Percentiles rank a stretch among this genome's conserved stretches.
Evolutionary conservation across 2,797 vertebrate species (phyloP).

Genomic region (Smutsia gigantea): DNA sequence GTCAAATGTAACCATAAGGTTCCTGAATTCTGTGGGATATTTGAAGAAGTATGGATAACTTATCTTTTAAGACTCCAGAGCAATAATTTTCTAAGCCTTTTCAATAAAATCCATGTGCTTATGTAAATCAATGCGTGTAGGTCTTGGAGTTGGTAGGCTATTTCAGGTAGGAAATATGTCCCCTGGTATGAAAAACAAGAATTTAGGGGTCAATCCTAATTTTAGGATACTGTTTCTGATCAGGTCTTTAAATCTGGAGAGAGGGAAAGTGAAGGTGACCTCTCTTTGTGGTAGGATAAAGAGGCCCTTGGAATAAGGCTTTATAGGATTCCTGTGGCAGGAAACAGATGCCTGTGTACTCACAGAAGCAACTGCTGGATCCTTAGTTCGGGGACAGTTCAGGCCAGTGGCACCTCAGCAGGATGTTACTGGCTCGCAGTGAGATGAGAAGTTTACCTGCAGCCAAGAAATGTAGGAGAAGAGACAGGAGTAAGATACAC

Average conservation of each 20-base stretch:
- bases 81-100: conserved; percentile 35
- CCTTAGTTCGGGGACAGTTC: neutral
- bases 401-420: neutral
- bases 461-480: neutral
- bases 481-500: neutral
- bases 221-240: neutral
- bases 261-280: neutral
- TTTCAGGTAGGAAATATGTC: neutral
- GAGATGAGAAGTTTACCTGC: neutral
- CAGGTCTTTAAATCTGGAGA: neutral
- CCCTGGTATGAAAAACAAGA: neutral
- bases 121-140: neutral
- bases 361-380: neutral
- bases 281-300: neutral
- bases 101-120: neutral
- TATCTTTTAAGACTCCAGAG: conserved; percentile 31
- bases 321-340: neutral
- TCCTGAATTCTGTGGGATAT: conserved; percentile 55
- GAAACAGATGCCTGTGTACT: neutral
- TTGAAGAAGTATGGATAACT: conserved; percentile 51
- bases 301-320: neutral
- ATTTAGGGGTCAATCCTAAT: neutral
- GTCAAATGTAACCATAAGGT: conserved; percentile 46
- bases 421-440: neutral
- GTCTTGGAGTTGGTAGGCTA: neutral